Evolutionary conservation across 2,888 invertebrate species (phyloP).

Genomic region (Rhogogaster chlorosoma): DNA sequence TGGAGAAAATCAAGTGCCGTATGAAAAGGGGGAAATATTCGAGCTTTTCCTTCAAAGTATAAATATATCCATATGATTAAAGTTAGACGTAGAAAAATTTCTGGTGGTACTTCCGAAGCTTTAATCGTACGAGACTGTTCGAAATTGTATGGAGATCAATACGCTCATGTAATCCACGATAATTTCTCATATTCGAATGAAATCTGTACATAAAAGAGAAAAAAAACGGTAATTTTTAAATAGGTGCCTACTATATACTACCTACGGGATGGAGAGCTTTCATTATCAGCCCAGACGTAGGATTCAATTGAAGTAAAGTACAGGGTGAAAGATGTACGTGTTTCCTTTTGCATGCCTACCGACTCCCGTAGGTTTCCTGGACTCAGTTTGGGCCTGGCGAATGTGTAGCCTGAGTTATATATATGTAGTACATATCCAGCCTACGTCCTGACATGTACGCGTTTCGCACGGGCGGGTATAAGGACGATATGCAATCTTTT

Average conservation of each 20-base stretch:
- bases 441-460: not conserved
- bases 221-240: not conserved
- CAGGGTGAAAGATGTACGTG: not conserved
- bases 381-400: not conserved
- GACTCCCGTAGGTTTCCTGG: not conserved
- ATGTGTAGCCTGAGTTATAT: not conserved
- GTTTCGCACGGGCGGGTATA: not conserved
- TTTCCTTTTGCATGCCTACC: not conserved
- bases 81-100: not conserved
- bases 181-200: not conserved
- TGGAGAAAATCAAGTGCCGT: not conserved
- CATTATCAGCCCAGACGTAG: not conserved
- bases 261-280: not conserved
- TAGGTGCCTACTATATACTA: not conserved
- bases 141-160: not conserved
- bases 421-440: not conserved
- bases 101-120: not conserved
- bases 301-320: constrained; percentile 16
- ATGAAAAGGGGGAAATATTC: not conserved
- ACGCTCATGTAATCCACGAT: not conserved
- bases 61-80: not conserved
- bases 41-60: not conserved
- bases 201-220: not conserved
- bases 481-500: constrained; percentile 38
- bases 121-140: not conserved